A percentile compares a stretch with the other conserved stretches of the same genome.
phyloP scores from a whole-genome alignment of 2,888 invertebrate genomes.

The Yponomeuta evonymella region DNA sequence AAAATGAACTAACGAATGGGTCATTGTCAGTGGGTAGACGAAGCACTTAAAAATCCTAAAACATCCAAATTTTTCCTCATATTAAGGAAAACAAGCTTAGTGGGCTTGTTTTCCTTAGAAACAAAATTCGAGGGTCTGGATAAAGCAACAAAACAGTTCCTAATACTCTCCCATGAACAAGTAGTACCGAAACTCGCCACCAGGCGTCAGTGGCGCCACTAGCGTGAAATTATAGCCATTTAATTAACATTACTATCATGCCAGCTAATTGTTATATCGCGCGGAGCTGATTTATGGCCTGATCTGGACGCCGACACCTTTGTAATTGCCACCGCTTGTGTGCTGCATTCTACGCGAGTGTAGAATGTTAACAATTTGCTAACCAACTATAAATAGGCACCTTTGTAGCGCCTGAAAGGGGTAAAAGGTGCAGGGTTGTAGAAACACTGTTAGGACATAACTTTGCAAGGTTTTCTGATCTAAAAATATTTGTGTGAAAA shows the following conservation, averaged over 20 bases:
- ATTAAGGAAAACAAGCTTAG: too few relatives aligned
- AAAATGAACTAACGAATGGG: too few relatives aligned
- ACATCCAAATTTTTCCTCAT: too few relatives aligned
- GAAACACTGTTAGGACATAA: background rate
- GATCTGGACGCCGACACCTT: conserved; percentile 70
- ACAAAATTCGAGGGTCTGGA: too few relatives aligned
- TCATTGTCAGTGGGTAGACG: too few relatives aligned
- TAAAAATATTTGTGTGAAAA: background rate
- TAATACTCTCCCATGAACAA: background rate
- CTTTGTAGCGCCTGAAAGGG: background rate
- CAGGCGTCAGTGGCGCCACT: conserved; percentile 34
- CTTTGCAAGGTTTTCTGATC: background rate
- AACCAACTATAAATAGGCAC: background rate
- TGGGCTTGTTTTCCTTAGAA: too few relatives aligned
- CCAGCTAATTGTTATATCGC: conserved; percentile 76
- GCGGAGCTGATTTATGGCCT: conserved; percentile 71
- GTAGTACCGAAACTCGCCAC: conserved; percentile 40
- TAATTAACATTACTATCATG: conserved; percentile 76
- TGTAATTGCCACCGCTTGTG: conserved; percentile 49
- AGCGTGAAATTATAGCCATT: conserved; percentile 58
- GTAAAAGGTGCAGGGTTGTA: background rate
- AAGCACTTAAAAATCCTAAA: too few relatives aligned
- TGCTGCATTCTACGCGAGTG: conserved; percentile 48
- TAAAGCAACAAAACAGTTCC: background rate
- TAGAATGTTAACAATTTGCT: conserved; percentile 28